A percentile compares a stretch with the other conserved stretches of the same genome.
Evolutionary conservation across 2,797 vertebrate species (phyloP).

Genomic region (Sebastes steindachneri): DNA sequence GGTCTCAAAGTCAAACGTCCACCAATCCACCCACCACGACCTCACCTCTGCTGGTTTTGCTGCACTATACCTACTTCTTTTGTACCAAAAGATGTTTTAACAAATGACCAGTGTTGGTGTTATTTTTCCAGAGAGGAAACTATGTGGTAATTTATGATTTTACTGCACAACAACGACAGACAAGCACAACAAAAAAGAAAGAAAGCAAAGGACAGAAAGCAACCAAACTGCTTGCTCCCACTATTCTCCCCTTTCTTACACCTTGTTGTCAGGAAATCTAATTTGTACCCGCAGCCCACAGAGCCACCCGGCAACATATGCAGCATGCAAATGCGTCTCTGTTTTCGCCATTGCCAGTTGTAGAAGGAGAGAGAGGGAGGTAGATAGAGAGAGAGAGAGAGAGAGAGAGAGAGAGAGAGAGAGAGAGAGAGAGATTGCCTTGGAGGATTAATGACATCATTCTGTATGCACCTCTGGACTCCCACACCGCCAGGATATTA

Average conservation of each 20-base stretch:
- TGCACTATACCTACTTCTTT: neutral
- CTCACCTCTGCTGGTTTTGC: neutral
- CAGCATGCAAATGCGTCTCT: constrained; percentile 98
- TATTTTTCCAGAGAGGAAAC: neutral
- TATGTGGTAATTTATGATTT: neutral
- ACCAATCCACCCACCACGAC: neutral
- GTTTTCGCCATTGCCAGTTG: constrained; percentile 84
- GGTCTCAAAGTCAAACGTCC: neutral
- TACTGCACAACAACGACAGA: neutral
- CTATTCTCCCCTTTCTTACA: constrained; percentile 82
- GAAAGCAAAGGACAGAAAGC: neutral
- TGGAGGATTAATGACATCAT: constrained; percentile 99
- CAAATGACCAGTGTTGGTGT: neutral
- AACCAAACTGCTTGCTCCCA: constrained; percentile 64
- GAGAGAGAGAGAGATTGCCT: constrained; percentile 87
- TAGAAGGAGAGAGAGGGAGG: constrained; percentile 40
- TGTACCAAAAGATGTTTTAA: neutral
- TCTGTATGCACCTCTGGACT: constrained; percentile 91
- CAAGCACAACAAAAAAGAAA: neutral
- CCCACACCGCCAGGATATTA: constrained; percentile 93
- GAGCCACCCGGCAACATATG: constrained; percentile 97
- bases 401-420: constrained; percentile 34
- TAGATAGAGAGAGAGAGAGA: constrained; percentile 43
- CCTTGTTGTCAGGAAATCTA: constrained; percentile 98
- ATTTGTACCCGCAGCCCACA: constrained; percentile 91